phyloP scores from a whole-genome alignment of 2,797 vertebrate genomes.

The Dendrocincla tyrannina region DNA sequence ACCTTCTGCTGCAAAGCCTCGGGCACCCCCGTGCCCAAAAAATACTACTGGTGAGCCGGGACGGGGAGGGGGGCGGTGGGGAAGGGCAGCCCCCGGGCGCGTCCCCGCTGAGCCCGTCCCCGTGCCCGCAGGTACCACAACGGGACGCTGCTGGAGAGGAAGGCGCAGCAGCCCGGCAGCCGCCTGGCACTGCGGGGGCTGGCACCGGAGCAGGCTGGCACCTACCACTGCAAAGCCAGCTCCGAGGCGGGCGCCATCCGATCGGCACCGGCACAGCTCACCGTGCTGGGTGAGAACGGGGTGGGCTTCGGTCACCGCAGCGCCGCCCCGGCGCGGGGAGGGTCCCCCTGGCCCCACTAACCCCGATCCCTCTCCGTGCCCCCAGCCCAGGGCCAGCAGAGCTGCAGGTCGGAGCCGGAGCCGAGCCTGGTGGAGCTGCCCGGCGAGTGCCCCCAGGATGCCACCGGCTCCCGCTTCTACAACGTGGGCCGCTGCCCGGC shows the following conservation, averaged over 20 bases:
- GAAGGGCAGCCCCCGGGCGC: accelerated
- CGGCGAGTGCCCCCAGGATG: conserved; percentile 81
- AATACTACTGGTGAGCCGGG: conserved; percentile 90
- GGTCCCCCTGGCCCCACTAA: background rate
- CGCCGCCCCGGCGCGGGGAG: accelerated
- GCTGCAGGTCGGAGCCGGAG: conserved; percentile 84
- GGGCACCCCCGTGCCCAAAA: conserved; percentile 85
- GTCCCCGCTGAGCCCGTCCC: background rate
- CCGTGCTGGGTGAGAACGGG: conserved; percentile 81
- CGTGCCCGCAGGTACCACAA: conserved; percentile 89
- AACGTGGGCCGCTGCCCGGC: conserved; percentile 87
- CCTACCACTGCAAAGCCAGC: conserved; percentile 92
- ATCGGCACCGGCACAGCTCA: conserved; percentile 82
- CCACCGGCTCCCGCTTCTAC: conserved; percentile 81
- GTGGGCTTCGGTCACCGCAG: accelerated
- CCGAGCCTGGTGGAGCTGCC: conserved; percentile 87
- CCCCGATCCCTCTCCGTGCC: background rate
- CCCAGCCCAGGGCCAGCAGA: conserved; percentile 82
- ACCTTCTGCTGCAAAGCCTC: conserved; percentile 90
- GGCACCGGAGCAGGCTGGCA: conserved; percentile 79
- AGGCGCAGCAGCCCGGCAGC: conserved; percentile 76
- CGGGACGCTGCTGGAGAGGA: conserved; percentile 85
- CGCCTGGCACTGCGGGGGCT: conserved; percentile 82
- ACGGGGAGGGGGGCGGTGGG: accelerated
- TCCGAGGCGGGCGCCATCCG: conserved; percentile 85